Base-by-base conservation (phyloP, 2,888 invertebrate species). In the Dynastes tityus region DNA sequence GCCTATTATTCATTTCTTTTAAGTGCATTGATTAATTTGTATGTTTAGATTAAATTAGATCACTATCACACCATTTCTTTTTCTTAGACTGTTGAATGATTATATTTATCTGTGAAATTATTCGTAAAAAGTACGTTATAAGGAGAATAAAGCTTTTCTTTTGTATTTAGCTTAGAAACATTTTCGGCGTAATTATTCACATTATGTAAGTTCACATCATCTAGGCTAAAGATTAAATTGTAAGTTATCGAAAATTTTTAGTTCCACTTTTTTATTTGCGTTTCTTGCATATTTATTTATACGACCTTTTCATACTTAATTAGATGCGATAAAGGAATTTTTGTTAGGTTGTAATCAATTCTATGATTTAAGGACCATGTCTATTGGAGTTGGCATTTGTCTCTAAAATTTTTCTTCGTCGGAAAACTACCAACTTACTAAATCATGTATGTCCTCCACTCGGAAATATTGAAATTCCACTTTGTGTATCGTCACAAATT, bases 401-500 rank as follows among this genome's bases (percentile, higher is more conserved):
- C 9, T 22, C 13, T 68, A 16, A 55, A 16, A 22, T 51, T 70
- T 16, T 13, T 55, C n/a, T 71, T 49, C 27, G 6, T 40, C 13
- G 27, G 9, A 55, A 71, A 51, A 45, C 9, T 70, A 71, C n/a
- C 8, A 55, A 71, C n/a, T 45, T 11, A 55, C 55, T 16, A 22
- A 55, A 53, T 53, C 53, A n/a, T 53, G 32, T 53, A 37, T 71
- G 55, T 37, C 58, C 22, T 55, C 37, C 55, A 13, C n/a, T 58
- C 8, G n/a, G 2, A 55, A 61, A 63, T 27, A 27, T 22, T 45
- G 61, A 61, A 74, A 74, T 61, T 74, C 58, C 45, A 58, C 58
- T 45, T 61, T 74, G 49, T 74, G 61, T 61, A 74, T 22, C 45
- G 29, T 61, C 63, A 74, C 73, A 74, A 45, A 63, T 61, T 74